Conservation (phyloP, 2,113 vertebrate species). For the Mugil cephalus region DNA sequence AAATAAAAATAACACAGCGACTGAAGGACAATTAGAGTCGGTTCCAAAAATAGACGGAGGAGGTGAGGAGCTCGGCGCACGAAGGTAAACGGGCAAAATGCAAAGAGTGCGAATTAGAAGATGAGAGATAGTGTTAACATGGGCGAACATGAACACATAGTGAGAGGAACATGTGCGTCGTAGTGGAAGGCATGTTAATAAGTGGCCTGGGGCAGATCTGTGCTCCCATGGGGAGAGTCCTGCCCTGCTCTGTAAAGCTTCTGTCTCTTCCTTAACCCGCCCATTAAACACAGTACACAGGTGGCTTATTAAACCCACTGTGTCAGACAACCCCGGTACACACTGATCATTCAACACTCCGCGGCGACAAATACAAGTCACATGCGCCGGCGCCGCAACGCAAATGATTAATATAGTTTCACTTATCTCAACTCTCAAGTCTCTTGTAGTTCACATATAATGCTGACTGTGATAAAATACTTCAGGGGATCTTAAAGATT, state of each 20-base stretch:
- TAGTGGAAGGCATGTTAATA: conserved; percentile 80
- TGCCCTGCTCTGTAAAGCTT: conserved; percentile 74
- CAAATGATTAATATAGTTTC: conserved; percentile 38
- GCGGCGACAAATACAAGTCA: conserved; percentile 59
- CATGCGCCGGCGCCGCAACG: conserved; percentile 14
- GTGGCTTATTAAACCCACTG: conserved; percentile 81
- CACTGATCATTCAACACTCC: conserved; percentile 59
- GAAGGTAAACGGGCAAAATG: conserved; percentile 27
- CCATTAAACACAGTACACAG: conserved; percentile 84
- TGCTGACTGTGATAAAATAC: conserved; percentile 58
- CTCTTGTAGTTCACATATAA: conserved; percentile 23
- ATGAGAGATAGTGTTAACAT: conserved; percentile 50
- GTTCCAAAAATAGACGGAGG: neutral
- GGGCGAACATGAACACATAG: conserved; percentile 50
- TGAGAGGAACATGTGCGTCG: conserved; percentile 69
- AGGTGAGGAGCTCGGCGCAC: conserved; percentile 23
- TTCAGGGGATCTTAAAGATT: conserved; percentile 60
- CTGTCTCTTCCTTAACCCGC: conserved; percentile 80
- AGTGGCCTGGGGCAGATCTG: conserved; percentile 74
- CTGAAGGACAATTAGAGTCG: conserved; percentile 4
- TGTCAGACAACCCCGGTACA: conserved; percentile 58
- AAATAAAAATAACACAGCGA: too few species aligned
- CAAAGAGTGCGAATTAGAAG: conserved; percentile 58
- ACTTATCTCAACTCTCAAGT: neutral
- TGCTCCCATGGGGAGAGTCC: conserved; percentile 74